Percentiles rank a stretch among this genome's conserved stretches.
phyloP scores from a whole-genome alignment of 1,140 invertebrate genomes.

The Cydia splendana region DNA sequence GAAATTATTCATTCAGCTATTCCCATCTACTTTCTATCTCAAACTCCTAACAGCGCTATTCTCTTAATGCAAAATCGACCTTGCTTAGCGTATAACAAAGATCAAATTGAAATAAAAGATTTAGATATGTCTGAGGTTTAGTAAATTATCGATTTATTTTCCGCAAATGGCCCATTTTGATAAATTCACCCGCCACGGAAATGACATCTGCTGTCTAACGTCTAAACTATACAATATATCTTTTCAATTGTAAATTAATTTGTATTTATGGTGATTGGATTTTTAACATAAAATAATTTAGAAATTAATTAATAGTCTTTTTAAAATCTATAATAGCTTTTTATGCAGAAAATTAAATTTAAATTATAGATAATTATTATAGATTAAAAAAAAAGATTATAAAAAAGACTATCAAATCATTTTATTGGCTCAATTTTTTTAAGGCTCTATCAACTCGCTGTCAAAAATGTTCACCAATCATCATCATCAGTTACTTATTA shows the following conservation, averaged over 20 bases:
- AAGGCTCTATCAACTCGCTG: no score
- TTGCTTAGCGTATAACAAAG: background rate
- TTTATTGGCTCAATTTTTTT: no score
- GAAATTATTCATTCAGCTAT: slow-evolving; percentile 30
- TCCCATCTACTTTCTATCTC: background rate
- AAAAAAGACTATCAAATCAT: no score
- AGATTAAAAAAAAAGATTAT: no score
- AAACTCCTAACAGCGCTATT: background rate
- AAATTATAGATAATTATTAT: no score
- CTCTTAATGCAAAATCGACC: background rate
- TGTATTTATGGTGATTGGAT: background rate
- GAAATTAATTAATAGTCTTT: no score
- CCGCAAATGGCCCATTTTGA: slow-evolving; percentile 29
- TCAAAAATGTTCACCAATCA: no score
- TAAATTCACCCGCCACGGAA: slow-evolving; percentile 11
- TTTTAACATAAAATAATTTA: slow-evolving; percentile 9
- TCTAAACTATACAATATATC: slow-evolving; percentile 27
- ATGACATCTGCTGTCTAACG: slow-evolving; percentile 23
- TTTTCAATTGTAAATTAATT: background rate
- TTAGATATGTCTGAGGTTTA: background rate
- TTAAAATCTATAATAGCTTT: no score
- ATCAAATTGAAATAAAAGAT: background rate
- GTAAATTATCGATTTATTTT: background rate
- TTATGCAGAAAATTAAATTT: no score
- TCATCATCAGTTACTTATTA: no score